Base-by-base conservation (phyloP, 2,888 invertebrate species). In the Blera fallax region DNA sequence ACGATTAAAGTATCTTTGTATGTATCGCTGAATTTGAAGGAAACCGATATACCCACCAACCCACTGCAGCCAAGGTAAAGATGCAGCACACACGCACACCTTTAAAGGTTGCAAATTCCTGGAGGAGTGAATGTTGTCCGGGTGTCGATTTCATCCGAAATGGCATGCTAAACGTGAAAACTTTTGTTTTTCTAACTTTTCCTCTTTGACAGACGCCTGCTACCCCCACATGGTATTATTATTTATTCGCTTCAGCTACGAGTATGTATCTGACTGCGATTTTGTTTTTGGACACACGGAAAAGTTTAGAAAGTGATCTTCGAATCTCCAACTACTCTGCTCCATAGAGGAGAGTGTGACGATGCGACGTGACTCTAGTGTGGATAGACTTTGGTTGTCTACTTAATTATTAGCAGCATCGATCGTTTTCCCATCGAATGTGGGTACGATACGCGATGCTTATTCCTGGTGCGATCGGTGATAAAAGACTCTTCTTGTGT, bases 291-390 rank as follows among this genome's bases (percentile, higher is more conserved):
- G 77, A 70, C 69, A 78, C 50, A 24, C 69, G 70, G 62, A 78
- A 78, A 78, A 70, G 77, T 67, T 67, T 77, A 78, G 78, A 78
- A 78, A 78, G 78, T 45, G 67, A 67, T 60, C 29, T 77, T 37
- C 50, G 77, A 69, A 77, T 77, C 50, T 50, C 43, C 18, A 43
- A 29, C 21, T 18, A 32, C 40, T 8, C 6, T 34, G 18, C 11
- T 45, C 10, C n/a, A n/a, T n/a, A 45, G 64, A 52, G 43, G 14
- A 18, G 43, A 74, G 34, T 40, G 16, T 16, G 24, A 7, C n/a
- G 24, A 10, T 52, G 24, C 43, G 27, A 27, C 40, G 16, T 14
- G 16, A 34, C 24, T 11, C 5, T 24, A 58, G 24, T 56, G 29
- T 16, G 10, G 0, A 8, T 32, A n/a, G 14, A 29, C n/a, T n/a